Conservation (phyloP, 2,113 vertebrate species). For the Spilogale gracilis region DNA sequence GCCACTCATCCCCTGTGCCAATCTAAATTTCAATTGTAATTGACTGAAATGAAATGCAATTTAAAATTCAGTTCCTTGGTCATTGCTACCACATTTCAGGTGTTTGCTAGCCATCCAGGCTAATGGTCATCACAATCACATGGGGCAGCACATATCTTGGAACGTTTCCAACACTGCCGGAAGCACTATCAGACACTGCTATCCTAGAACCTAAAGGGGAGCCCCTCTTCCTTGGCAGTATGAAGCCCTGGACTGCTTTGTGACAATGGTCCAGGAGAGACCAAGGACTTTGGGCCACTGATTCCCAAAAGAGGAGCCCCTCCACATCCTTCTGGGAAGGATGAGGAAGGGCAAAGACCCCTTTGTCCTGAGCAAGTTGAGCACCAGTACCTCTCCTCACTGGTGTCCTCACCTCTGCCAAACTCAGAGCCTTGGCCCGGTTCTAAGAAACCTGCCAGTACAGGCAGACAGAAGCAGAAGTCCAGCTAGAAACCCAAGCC, state of each 20-base stretch:
- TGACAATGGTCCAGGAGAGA: background rate
- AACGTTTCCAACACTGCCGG: background rate
- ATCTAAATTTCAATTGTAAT: background rate
- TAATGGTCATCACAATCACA: accelerated
- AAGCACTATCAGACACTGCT: background rate
- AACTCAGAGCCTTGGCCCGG: background rate
- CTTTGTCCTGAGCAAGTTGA: background rate
- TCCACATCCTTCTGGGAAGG: background rate
- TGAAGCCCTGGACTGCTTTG: background rate
- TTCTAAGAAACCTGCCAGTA: background rate
- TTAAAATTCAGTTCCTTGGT: background rate
- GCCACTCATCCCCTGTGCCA: background rate
- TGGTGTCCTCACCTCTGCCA: background rate
- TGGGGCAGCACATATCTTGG: background rate
- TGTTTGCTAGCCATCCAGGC: background rate
- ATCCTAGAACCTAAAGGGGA: background rate
- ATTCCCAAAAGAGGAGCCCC: background rate
- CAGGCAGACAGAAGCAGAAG: background rate
- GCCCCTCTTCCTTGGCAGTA: background rate
- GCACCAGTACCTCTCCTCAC: background rate
- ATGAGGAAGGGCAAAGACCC: background rate
- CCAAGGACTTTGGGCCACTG: background rate
- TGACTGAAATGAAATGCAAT: background rate
- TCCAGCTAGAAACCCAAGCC: background rate
- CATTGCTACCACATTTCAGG: background rate